Conservation (phyloP, 2,888 invertebrate genomes). For the Incurvaria masculella region DNA sequence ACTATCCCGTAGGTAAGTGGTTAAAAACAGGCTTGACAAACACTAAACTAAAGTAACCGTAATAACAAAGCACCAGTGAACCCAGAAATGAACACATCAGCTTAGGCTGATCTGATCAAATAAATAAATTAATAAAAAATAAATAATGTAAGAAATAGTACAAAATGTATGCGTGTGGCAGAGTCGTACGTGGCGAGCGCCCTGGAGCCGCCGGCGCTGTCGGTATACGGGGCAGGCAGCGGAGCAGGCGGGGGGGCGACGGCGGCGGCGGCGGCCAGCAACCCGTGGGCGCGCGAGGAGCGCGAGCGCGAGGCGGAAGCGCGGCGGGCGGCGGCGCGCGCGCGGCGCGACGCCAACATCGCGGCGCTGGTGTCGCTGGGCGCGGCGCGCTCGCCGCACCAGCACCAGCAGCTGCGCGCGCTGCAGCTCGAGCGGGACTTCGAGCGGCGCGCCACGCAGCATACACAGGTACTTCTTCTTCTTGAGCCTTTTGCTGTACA, state of each 20-base stretch:
- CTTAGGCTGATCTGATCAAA: no score
- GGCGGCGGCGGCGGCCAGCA: slow-evolving; percentile 47
- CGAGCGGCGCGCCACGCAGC: slow-evolving; percentile 80
- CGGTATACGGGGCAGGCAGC: slow-evolving; percentile 57
- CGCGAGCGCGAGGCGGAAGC: slow-evolving; percentile 67
- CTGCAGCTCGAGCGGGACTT: slow-evolving; percentile 92
- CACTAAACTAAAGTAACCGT: no score
- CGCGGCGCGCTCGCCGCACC: slow-evolving; percentile 64
- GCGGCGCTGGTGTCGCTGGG: slow-evolving; percentile 69
- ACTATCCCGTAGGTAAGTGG: no score
- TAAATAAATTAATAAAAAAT: no score
- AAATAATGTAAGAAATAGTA: no score
- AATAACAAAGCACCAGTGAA: no score
- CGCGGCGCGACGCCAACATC: slow-evolving; percentile 71
- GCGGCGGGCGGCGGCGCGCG: slow-evolving; percentile 20
- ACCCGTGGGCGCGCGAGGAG: slow-evolving; percentile 94
- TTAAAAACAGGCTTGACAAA: no score
- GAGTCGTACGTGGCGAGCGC: slow-evolving; percentile 67
- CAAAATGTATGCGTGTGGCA: no score
- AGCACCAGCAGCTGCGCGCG: slow-evolving; percentile 86
- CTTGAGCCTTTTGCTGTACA: neutral
- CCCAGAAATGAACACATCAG: no score
- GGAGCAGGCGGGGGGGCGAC: slow-evolving; percentile 16
- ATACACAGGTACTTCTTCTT: slow-evolving; percentile 56
- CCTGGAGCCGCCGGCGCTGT: slow-evolving; percentile 70